These are phyloP conservation scores for Hybos culiciformis DNA, from an alignment of 2,888 invertebrate species.

Conservation along the genomic window DNA sequence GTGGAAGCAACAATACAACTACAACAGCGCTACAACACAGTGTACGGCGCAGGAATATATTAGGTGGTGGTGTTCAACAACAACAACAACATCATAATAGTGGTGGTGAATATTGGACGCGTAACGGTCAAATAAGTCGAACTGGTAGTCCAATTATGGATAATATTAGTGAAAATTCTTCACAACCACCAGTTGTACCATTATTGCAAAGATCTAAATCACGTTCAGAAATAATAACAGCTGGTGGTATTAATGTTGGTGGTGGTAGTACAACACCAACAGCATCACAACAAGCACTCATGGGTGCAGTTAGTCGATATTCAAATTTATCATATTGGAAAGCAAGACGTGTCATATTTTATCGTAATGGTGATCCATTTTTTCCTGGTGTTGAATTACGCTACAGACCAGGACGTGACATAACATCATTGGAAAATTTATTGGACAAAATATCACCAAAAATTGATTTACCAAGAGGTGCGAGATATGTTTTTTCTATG, in stretches of 20 bases:
- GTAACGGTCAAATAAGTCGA: slow-evolving; percentile 17
- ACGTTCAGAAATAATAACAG: slow-evolving; percentile 29
- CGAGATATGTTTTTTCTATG: slow-evolving; percentile 82
- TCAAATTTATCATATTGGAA: slow-evolving; percentile 77
- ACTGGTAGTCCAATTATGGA: slow-evolving; percentile 32
- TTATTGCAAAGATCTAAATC: slow-evolving; percentile 34
- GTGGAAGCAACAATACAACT: not conserved
- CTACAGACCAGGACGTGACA: slow-evolving; percentile 78
- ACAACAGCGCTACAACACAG: not conserved
- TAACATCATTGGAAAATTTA: slow-evolving; percentile 71
- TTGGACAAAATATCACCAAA: slow-evolving; percentile 76
- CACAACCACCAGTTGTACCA: slow-evolving; percentile 34
- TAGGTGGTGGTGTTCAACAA: slow-evolving; percentile 15
- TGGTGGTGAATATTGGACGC: not conserved
- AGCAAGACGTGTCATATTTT: slow-evolving; percentile 75
- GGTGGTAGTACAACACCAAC: slow-evolving; percentile 13
- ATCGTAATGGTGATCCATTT: slow-evolving; percentile 86
- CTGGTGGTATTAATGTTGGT: slow-evolving; percentile 18
- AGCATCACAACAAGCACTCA: slow-evolving; percentile 2
- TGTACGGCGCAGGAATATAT: slow-evolving; percentile 1
- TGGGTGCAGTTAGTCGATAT: slow-evolving; percentile 47
- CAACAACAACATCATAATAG: slow-evolving; percentile 19
- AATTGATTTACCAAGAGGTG: slow-evolving; percentile 76
- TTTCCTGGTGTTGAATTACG: slow-evolving; percentile 79
- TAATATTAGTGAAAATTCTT: slow-evolving; percentile 46